Evolutionary conservation across 2,797 vertebrate genomes (phyloP), one percentile per base, ranked within the genome.

Genomic region (Arremon brunneinucha): DNA sequence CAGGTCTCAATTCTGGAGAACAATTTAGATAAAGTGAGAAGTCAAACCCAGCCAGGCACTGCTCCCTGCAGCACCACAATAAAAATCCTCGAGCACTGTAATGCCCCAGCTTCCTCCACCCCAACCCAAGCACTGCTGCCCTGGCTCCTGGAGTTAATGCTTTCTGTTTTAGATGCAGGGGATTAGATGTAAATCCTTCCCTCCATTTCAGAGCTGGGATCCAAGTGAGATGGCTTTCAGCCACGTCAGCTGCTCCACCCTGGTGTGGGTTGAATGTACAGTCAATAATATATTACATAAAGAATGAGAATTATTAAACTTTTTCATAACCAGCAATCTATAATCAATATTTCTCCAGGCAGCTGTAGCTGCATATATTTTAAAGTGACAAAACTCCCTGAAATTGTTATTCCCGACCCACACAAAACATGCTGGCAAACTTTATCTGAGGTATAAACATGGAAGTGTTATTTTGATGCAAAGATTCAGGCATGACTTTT

Each of bases 181-280:
- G 56, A 80, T 92, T 83, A 77, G 56, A n/a, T 56, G 49, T 21
- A 83, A 95, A 91, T 72, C 85, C 63, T 71, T 78, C 69, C 35
- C 41, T 75, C 67, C 17, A 1, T 50, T 78, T 37, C 82, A 84
- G 87, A 84, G 63, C 14, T 78, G 57, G 67, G 37, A 91, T 86
- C 67, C 89, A 91, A 91, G 78, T 59, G 50, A 52, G 50, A 52
- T 52, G 43, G 79, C 77, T 88, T 84, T 74, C 74, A 94, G 72
- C 59, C 85, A 88, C 1, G 1, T 94, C 93, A 86, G 83, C 80
- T 92, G 60, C 41, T 91, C 56, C 85, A 88, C 80, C 67, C 91
- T 91, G 75, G 49, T 41, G 30, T 26, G 27, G 23, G 23, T 60
- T 88, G 49, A 72, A 34, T 1, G 3, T 23, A 47, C 1, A 71